Conservation (phyloP, 2,797 vertebrate species). For the Lagorchestes hirsutus region DNA sequence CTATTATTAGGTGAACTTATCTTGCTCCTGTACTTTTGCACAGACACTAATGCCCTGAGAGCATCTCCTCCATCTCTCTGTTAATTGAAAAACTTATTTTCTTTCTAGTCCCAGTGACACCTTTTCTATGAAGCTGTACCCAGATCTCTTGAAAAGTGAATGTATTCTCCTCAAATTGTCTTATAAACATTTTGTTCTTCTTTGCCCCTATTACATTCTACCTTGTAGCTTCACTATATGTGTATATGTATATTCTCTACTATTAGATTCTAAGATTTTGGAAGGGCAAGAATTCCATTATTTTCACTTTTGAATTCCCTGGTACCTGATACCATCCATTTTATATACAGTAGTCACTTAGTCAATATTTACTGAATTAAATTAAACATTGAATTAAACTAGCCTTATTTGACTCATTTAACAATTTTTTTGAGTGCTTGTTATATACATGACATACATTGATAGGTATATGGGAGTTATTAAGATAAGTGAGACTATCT, state of each 20-base stretch:
- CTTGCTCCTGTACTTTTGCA: too few species aligned
- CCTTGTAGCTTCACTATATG: not conserved
- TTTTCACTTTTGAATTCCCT: not conserved
- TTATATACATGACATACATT: not conserved
- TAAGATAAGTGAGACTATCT: not conserved
- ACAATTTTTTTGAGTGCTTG: not conserved
- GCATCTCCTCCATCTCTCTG: too few species aligned
- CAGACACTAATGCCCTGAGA: too few species aligned
- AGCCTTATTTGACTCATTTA: not conserved
- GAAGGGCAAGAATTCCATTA: not conserved
- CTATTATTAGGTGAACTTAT: too few species aligned
- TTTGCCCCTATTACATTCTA: not conserved
- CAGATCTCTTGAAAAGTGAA: too few species aligned
- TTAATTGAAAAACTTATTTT: too few species aligned
- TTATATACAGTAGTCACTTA: not conserved
- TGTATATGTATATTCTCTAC: not conserved
- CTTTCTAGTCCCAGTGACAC: too few species aligned
- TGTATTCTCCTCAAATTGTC: too few species aligned
- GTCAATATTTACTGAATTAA: not conserved
- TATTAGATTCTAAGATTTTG: not conserved
- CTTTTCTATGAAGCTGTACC: too few species aligned
- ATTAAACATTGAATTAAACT: not conserved
- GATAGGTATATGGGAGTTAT: not conserved
- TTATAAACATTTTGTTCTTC: not conserved
- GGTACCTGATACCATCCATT: not conserved